Evolutionary conservation across 2,888 invertebrate genomes (phyloP).

Genomic region (Caenorhabditis angaria): DNA sequence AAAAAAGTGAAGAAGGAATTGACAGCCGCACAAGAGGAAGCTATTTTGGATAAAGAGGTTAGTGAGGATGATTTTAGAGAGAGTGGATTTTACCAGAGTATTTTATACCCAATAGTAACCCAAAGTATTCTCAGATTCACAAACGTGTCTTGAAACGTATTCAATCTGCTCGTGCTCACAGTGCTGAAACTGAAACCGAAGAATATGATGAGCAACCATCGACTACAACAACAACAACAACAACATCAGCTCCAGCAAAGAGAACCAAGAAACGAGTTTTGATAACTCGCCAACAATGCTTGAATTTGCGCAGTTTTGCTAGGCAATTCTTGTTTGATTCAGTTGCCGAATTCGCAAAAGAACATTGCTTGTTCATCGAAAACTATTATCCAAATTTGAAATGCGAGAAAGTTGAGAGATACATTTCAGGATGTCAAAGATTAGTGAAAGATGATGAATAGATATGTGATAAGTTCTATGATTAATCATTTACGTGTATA

Average conservation of each 20-base stretch:
- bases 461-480: not conserved
- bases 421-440: constrained; percentile 45
- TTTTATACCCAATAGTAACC: too few relatives aligned
- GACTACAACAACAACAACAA: constrained; percentile 16
- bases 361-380: constrained; percentile 58
- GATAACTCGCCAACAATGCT: constrained; percentile 50
- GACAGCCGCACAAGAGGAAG: constrained; percentile 30
- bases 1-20: constrained; percentile 29
- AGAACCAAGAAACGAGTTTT: constrained; percentile 24
- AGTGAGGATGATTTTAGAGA: not conserved
- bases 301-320: constrained; percentile 55
- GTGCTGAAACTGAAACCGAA: constrained; percentile 8
- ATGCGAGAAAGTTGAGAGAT: constrained; percentile 45
- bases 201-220: constrained; percentile 17
- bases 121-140: constrained; percentile 8
- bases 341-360: constrained; percentile 45
- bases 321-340: constrained; percentile 51
- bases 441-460: constrained; percentile 33
- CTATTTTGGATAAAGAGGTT: constrained; percentile 27
- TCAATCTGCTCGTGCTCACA: constrained; percentile 19
- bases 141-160: constrained; percentile 31
- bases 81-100: too few relatives aligned
- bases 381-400: constrained; percentile 59
- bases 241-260: constrained; percentile 26
- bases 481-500: constrained; percentile 28